Conservation (phyloP, 2,888 invertebrate species). For the Stenodema calcarata region DNA sequence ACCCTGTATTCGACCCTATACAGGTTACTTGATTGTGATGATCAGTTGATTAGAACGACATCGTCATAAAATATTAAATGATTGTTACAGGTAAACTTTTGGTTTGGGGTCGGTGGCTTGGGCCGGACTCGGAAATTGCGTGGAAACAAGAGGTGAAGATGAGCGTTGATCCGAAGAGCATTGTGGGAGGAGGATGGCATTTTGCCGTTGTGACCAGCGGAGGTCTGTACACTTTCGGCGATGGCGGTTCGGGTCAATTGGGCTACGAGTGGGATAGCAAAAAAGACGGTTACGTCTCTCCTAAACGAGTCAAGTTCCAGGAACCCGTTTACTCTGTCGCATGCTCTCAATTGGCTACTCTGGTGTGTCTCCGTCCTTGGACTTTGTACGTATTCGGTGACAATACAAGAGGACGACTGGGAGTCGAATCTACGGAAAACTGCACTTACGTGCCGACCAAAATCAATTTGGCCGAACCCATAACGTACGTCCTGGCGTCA, state of each 20-base stretch:
- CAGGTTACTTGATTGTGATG: too few species aligned
- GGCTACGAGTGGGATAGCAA: conserved; percentile 11
- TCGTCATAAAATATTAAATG: too few species aligned
- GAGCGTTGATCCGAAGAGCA: background rate
- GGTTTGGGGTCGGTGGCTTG: background rate
- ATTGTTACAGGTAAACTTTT: background rate
- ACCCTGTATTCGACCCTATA: too few species aligned
- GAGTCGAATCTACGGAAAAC: background rate
- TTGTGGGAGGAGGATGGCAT: conserved; percentile 36
- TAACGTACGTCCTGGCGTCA: background rate
- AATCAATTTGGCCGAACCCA: conserved; percentile 5
- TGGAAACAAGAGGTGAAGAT: background rate
- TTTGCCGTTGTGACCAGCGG: background rate
- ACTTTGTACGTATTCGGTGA: conserved; percentile 18
- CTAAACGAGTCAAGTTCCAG: background rate
- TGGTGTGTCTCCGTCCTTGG: conserved; percentile 21
- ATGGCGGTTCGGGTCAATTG: background rate
- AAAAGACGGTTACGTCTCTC: background rate
- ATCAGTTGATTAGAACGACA: too few species aligned
- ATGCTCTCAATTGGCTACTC: background rate
- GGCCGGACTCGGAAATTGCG: background rate
- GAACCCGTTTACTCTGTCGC: background rate
- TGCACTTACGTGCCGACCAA: background rate
- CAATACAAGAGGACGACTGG: background rate
- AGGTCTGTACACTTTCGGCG: conserved; percentile 12